Conservation (phyloP, 37 sponge, comb jelly and placozoan genomes). For the Cladorhizidae sp. region DNA sequence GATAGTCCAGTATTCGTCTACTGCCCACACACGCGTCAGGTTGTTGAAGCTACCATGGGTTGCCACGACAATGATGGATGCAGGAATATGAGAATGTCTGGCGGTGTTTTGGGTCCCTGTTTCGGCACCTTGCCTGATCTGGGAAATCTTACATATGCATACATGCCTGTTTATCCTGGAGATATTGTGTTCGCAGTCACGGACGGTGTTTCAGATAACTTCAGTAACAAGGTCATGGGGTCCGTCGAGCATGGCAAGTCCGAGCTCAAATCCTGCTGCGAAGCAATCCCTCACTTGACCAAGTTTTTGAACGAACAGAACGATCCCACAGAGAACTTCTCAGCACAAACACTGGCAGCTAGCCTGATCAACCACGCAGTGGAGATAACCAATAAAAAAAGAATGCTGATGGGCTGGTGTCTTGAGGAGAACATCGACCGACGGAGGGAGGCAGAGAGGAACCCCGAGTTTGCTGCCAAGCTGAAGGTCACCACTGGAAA, state of each 20-base stretch:
- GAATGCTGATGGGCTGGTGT: constrained; percentile 30
- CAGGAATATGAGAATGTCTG: constrained; percentile 56
- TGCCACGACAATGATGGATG: constrained; percentile 46
- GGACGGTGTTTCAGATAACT: constrained; percentile 90
- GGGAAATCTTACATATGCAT: constrained; percentile 65
- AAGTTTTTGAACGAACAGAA: constrained; percentile 38
- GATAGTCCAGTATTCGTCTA: constrained; percentile 87
- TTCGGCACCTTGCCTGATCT: constrained; percentile 78
- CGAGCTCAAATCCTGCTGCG: constrained; percentile 32
- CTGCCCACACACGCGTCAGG: constrained; percentile 48
- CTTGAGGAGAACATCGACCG: constrained; percentile 20
- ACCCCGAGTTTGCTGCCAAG: constrained; percentile 66
- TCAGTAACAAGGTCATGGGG: constrained; percentile 48
- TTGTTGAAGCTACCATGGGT: constrained; percentile 60
- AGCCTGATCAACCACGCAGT: constrained; percentile 55
- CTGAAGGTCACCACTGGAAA: constrained; percentile 61
- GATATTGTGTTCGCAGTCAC: constrained; percentile 77
- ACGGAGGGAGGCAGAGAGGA: neutral
- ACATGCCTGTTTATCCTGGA: constrained; percentile 45
- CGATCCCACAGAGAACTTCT: constrained; percentile 24
- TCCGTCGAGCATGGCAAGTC: neutral
- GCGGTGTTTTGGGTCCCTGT: constrained; percentile 82
- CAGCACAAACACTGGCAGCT: constrained; percentile 80
- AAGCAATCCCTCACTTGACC: constrained; percentile 24
- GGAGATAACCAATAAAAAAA: constrained; percentile 61